Base-by-base conservation (phyloP, 2,797 vertebrate genomes). In the Aratinga solstitialis region DNA sequence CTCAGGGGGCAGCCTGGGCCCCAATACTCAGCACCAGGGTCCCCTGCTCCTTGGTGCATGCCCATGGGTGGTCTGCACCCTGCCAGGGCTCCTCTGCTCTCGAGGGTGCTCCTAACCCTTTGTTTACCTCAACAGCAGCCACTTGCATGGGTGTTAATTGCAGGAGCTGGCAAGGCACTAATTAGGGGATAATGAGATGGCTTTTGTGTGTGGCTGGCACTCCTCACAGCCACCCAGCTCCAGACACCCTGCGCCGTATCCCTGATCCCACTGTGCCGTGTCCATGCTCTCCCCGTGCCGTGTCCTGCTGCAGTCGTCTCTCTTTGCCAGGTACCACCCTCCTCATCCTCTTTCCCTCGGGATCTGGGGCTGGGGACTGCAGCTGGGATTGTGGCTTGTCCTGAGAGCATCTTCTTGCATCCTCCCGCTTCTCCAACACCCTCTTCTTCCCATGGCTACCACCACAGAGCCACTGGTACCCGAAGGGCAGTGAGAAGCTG, bases 121-220 rank as follows among this genome's bases (percentile, higher is more conserved):
- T 97, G 97, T 97, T 97, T 98, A 96, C 96, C 93, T 95, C 93
- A 84, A 94, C 97, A 97, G 48, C 97, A 96, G 96, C 96, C 94
- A 77, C 89, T 97, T 85, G 97, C 96, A 96, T 95, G 97, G 96
- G 97, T 95, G 93, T 97, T 98, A 98, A 98, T 98, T 98, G 98
- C 96, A 97, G 95, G 96, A 96, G 96, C 92, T 95, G 96, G 94
- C 95, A 94, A 98, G 85, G 97, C 97, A 97, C 96, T 98, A 98
- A 98, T 98, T 98, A 98, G 91, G 92, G 92, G 96, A 97, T 98
- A 98, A 98, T 97, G 96, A 97, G 97, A 94, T 29, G 75, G 96
- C 96, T 97, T 98, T 98, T 98, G 97, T 98, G 90, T 19, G 84
- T 11, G 96, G 36, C 93, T 84, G 94, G 79, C 97, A 81, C 11